Base-by-base conservation (phyloP, 92 coral and sea anemone genomes). In the Porites cylindrica region DNA sequence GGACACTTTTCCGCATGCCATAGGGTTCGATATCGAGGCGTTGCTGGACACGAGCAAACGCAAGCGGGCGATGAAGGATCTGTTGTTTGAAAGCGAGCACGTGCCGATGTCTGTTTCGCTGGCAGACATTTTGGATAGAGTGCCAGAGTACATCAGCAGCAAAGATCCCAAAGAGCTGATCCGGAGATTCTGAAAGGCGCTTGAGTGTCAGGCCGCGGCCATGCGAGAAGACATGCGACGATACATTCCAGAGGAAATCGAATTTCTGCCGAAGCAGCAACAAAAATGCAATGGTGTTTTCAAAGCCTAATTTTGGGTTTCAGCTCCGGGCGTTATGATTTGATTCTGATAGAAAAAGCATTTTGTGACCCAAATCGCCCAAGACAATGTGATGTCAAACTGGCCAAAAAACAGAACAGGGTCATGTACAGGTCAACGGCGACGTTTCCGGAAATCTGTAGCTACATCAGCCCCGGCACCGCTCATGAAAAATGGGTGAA, bases 21-120 rank as follows among this genome's bases (percentile, higher is more conserved):
- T 84, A 8, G 77, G 59, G 4, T 83, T 20, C 72, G 87, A 72
- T 72, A 59, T 83, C 53, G 87, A 84, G 17, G 67, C 88, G 24
- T 61, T 26, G 38, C 43, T 43, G 26, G 32, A 21, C 47, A 66
- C 58, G 6, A 38, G 16, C 11, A 14, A 43, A 10, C 21, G 50
- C 2, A 62, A 47, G 20, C 16, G 78, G 47, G 47, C 67, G 17
- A 86, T 79, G 6, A 68, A 1, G 18, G 62, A n/a, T 7, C 84
- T 78, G 19, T 47, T 58, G 1, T 29, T 77, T 11, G 58, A 86
- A 50, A 86, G 4, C 62, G 19, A 10, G 16, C 90, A 78, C 50
- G 67, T 86, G 0, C 82, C 88, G 11, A 38, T 76, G 51, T 65
- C 75, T 9, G 85, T 81, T 8, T 58, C 51, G 26, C 14, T 10